phyloP scores from a whole-genome alignment of 2,113 vertebrate genomes.

The Osmerus mordax region DNA sequence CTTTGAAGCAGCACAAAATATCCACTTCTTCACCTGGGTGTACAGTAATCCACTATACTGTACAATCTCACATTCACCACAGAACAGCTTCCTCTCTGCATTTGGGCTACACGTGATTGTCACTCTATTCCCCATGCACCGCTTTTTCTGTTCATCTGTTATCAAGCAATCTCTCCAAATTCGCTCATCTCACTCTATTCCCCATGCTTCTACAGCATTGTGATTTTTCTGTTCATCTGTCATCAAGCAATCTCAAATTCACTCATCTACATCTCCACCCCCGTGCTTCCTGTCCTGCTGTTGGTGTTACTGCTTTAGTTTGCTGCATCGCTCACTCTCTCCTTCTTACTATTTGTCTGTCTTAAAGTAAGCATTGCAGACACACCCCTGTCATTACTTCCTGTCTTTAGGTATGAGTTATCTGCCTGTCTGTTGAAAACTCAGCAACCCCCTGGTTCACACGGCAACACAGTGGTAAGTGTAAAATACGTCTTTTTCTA shows the following conservation, averaged over 20 bases:
- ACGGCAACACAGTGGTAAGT: not conserved
- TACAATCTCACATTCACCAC: not conserved
- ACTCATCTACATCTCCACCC: not conserved
- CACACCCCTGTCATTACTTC: not conserved
- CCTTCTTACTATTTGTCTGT: no score
- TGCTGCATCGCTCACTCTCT: not conserved
- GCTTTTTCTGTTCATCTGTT: not conserved
- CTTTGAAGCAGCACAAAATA: no score
- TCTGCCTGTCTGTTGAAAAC: not conserved
- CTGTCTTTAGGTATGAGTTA: not conserved
- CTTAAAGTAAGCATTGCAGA: not conserved
- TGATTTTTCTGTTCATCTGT: not conserved
- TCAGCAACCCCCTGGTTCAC: not conserved
- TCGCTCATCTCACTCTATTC: not conserved
- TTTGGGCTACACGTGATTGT: not conserved
- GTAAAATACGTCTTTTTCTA: not conserved
- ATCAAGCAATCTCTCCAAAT: not conserved
- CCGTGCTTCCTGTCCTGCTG: not conserved
- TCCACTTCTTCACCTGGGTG: no score
- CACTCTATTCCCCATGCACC: not conserved
- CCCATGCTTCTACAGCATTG: not conserved
- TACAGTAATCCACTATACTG: not conserved
- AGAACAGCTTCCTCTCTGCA: not conserved
- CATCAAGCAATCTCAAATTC: not conserved
- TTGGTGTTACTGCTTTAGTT: not conserved